Percentiles rank a stretch among this genome's conserved stretches.
Conservation (phyloP, 2,888 invertebrate species). For the Papilio protenor region DNA sequence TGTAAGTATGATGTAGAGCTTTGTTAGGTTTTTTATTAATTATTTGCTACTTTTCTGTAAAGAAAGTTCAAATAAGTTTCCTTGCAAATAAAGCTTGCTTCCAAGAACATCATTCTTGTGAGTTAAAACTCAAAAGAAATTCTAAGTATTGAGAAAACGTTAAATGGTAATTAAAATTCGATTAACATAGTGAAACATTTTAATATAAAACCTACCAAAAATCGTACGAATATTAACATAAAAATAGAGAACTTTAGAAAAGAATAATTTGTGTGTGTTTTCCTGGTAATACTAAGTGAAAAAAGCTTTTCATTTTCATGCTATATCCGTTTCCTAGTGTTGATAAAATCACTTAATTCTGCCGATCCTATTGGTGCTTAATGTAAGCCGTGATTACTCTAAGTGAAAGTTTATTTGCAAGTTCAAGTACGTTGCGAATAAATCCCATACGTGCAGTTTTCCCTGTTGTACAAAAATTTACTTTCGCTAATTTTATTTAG, state of each 20-base stretch:
- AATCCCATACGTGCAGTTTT: constrained; percentile 37
- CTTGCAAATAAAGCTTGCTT: too few relatives aligned
- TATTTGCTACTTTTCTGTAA: too few relatives aligned
- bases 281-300: neutral
- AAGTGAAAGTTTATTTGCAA: constrained; percentile 41
- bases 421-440: constrained; percentile 30
- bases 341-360: neutral
- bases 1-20: neutral
- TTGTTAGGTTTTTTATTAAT: neutral
- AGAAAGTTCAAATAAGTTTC: too few relatives aligned
- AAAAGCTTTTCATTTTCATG: neutral
- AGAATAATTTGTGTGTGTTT: neutral
- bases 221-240: too few relatives aligned
- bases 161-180: too few relatives aligned
- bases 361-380: neutral
- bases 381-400: neutral
- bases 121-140: too few relatives aligned
- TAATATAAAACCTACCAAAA: too few relatives aligned
- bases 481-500: constrained; percentile 34
- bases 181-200: too few relatives aligned
- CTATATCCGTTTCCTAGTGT: neutral
- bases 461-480: neutral
- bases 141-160: too few relatives aligned
- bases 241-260: too few relatives aligned
- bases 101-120: too few relatives aligned